Base-by-base conservation (phyloP, 2,797 vertebrate species). In the Tiaroga cobitis region DNA sequence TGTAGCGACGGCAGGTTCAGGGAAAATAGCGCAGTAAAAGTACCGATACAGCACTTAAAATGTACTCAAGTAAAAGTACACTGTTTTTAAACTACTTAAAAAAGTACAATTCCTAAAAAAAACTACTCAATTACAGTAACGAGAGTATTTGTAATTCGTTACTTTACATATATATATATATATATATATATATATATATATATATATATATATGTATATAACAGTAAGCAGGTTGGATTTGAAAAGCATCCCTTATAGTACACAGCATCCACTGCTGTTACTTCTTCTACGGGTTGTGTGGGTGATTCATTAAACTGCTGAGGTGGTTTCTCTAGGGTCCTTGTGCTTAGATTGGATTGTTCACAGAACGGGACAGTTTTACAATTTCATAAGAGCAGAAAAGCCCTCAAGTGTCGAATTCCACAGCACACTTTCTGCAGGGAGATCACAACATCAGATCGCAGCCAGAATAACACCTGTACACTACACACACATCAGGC, bases 291-390 rank as follows among this genome's bases (percentile, higher is more conserved):
- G 46, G 4, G 41, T 43, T 56, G 21, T 69, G 65, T 54, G 19
- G 6, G 18, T 85, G 79, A 65, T 80, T 54, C 56, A 54, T 69
- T 72, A 34, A 75, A 76, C 70, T 81, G 79, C 46, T 86, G 72
- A 19, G 49, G 49, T n/a, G 26, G 41, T 56, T 68, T 75, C 70
- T 46, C 70, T 32, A 32, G 56, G 43, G 79, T 80, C 63, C 43
- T 39, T 24, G 29, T 26, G 13, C 43, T 80, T 34, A 67, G 73
- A 80, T 80, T 85, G 68, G 16, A 85, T 54, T 75, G 43, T 67
- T 73, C 46, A 68, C 70, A 75, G 32, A 85, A 59, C 7, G 3
- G 19, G 32, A 56, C 32, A 51, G 29, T 86, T 76, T 24, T 24
- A 61, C 26, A 3, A 37, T 81, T 76, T 76, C 37, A 26, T 43